phyloP scores from a whole-genome alignment of 2,888 invertebrate genomes.

The Apotomis capreana region DNA sequence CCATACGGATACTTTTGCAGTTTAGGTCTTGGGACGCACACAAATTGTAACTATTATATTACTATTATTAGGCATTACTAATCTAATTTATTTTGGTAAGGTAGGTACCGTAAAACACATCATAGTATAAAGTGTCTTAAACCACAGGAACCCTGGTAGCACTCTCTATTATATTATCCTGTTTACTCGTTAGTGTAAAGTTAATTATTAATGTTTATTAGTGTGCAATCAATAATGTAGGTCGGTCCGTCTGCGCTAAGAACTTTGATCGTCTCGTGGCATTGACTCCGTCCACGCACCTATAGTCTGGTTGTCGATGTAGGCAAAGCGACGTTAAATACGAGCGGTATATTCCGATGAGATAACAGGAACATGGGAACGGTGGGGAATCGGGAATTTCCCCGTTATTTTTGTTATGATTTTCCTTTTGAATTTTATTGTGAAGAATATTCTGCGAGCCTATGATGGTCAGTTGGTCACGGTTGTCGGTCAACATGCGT shows the following conservation, averaged over 20 bases:
- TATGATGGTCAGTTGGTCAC: too few species aligned
- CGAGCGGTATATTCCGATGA: conserved; percentile 34
- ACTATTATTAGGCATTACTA: too few species aligned
- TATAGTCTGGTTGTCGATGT: conserved; percentile 7
- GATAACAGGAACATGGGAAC: conserved; percentile 9
- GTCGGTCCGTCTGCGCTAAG: conserved; percentile 67
- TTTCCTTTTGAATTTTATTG: too few species aligned
- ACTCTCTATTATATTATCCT: conserved; percentile 33
- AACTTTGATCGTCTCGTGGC: conserved; percentile 72
- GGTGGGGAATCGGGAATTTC: not conserved
- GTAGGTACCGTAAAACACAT: too few species aligned
- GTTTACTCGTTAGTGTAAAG: conserved; percentile 35
- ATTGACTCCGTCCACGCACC: conserved; percentile 48
- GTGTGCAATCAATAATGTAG: conserved; percentile 52
- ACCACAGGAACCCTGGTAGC: conserved; percentile 4
- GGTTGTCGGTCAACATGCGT: too few species aligned
- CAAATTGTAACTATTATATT: too few species aligned
- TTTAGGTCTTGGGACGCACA: too few species aligned
- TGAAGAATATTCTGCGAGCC: too few species aligned
- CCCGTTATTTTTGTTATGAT: not conserved
- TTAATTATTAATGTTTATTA: conserved; percentile 29
- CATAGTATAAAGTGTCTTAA: not conserved
- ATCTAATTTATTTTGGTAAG: too few species aligned
- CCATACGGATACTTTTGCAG: too few species aligned
- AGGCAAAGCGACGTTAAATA: conserved; percentile 17